Conservation (phyloP, 2,797 vertebrate species). For the Dicrostonyx torquatus region DNA sequence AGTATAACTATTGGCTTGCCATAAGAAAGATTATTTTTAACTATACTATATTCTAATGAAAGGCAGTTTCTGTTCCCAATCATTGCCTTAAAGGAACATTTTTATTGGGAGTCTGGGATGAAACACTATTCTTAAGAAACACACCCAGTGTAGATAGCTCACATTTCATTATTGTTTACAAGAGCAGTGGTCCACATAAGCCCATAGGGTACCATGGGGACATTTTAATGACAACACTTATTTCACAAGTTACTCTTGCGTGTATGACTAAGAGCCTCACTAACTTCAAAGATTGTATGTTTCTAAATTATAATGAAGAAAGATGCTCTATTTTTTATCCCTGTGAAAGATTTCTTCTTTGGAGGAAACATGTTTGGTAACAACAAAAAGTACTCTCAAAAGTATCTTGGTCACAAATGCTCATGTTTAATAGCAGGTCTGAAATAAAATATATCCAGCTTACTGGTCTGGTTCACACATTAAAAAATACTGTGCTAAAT, state of each 20-base stretch:
- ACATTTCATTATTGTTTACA: slow-evolving; percentile 73
- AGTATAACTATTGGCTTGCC: slow-evolving; percentile 34
- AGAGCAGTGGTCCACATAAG: slow-evolving; percentile 54
- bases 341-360: slow-evolving; percentile 52
- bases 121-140: slow-evolving; percentile 70
- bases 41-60: slow-evolving; percentile 62
- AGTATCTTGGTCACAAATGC: slow-evolving; percentile 53
- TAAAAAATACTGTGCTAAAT: slow-evolving; percentile 13
- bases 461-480: slow-evolving; percentile 25
- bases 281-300: slow-evolving; percentile 56
- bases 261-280: slow-evolving; percentile 21
- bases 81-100: slow-evolving; percentile 67
- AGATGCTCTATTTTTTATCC: slow-evolving; percentile 20
- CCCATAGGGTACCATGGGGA: slow-evolving; percentile 48
- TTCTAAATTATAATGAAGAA: slow-evolving; percentile 41
- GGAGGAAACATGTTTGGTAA: slow-evolving; percentile 53
- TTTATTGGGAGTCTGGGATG: slow-evolving; percentile 74
- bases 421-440: slow-evolving; percentile 26
- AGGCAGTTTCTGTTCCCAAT: slow-evolving; percentile 63
- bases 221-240: slow-evolving; percentile 65
- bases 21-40: slow-evolving; percentile 56
- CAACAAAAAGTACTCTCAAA: slow-evolving; percentile 54
- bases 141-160: slow-evolving; percentile 51
- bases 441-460: slow-evolving; percentile 30
- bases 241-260: slow-evolving; percentile 56